Base-by-base conservation (phyloP, 1,140 invertebrate genomes). In the Oryctes rhinoceros region DNA sequence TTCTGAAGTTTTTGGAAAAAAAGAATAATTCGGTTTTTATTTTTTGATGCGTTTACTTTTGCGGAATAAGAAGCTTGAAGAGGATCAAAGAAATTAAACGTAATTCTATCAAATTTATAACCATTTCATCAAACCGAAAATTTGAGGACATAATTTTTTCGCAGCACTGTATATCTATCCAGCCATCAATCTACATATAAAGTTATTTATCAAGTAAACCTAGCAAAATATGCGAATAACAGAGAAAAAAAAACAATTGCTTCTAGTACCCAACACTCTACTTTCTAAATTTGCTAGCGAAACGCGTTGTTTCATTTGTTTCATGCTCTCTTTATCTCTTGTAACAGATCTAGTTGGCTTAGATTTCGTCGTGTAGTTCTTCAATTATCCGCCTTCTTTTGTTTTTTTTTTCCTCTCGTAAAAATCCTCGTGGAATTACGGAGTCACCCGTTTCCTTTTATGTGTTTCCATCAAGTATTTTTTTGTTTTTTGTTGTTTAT, bases 201-300 rank as follows among this genome's bases (percentile, higher is more conserved):
- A 44, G 49, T 53, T 53, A 13, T 53, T 53, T 53, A 53, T 53
- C 49, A n/a, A 53, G 49, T 53, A 53, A 13, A 53, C 13, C 49
- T 18, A 15, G 13, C n/a, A 53, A 15, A 44, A 10, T 53, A 4
- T 13, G 49, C 49, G 49, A 15, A 18, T 35, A 71, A 35, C 10
- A 67, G 11, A 15, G 24, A 13, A 71, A 71, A 71, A 71, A 35
- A 71, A 24, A 71, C 65, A 37, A 24, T 67, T 35, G 65, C 6
- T 37, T 20, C 10, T 24, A 71, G 65, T 71, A 35, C 65, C 6
- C 11, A 10, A 13, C 20, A 71, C 65, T 71, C 65, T 15, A 71
- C 65, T 71, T 71, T 71, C 65, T 71, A 71, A 71, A 71, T 71
- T 71, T 71, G 65, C 35, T 71, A 71, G 65, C 65, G 65, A 71